Evolutionary conservation across 2,888 invertebrate genomes (phyloP), one percentile per base, ranked within the genome.

Genomic region (Drosophila niveifrons): DNA sequence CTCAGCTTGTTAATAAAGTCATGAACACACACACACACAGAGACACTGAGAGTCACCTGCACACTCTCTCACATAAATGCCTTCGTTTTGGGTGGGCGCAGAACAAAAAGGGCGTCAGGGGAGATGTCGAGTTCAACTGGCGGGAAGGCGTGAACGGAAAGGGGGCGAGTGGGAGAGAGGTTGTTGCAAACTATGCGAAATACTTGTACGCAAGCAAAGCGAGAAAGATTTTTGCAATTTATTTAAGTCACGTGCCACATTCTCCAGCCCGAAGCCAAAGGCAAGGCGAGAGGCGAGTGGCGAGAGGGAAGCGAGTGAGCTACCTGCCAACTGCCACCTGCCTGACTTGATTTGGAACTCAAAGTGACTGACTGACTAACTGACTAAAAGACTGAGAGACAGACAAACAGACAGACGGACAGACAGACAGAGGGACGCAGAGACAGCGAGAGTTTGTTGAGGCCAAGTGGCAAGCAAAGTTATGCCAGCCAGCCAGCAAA

Each of bases 231-330:
- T 84, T 87, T 87, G 87, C 87, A 84, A 87, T 84, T 84, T 84
- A 84, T 84, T 87, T 84, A 83, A 84, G 84, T 84, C 84, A 84
- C 84, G 84, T 84, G 83, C 86, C 83, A 83, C 86, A 80, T 85
- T 79, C 76, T 71, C 63, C 56, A 52, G 17, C 48, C 23, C 23
- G 6, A 23, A 23, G 23, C 6, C 63, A 56, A 50, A 52, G 51
- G 39, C 23, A 18, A 36, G 31, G 8, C 15, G 36, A 2, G 13
- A 31, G 13, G 36, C 1, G 13, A 31, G 13, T 11, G 17, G 15
- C 29, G n/a, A 44, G 55, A 11, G 15, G 48, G 15, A 61, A 18
- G 18, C 36, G 36, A 8, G 41, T 51, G 36, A 43, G 51, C 47
- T 53, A 56, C 36, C 66, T 62, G 56, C 48, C 48, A 69, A 41